A percentile compares a stretch with the other conserved stretches of the same genome.
phyloP scores from a whole-genome alignment of 2,888 invertebrate species.

The Argyresthia albistria region DNA sequence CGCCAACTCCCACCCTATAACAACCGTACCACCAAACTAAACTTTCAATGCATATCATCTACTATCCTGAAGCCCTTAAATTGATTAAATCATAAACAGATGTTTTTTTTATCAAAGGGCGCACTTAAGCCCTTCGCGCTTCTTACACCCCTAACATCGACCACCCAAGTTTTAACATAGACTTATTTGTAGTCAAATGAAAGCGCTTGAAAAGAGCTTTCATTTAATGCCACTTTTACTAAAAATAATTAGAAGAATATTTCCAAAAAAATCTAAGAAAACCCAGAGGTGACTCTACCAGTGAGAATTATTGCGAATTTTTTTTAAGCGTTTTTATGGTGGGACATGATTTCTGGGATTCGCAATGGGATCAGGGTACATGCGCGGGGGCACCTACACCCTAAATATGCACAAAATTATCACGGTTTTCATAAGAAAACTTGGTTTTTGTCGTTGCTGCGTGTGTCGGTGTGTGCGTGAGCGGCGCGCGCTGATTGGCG shows the following conservation, averaged over 20 bases:
- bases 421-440: conserved; percentile 41
- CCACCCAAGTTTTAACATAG: conserved; percentile 11
- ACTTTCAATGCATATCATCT: conserved; percentile 4
- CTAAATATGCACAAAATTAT: conserved; percentile 54
- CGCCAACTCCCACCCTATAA: conserved; percentile 24
- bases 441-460: conserved; percentile 31
- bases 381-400: conserved; percentile 45
- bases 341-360: neutral
- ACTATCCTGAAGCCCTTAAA: conserved; percentile 9
- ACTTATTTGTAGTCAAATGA: conserved; percentile 17
- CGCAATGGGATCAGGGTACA: conserved; percentile 12
- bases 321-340: conserved; percentile 22
- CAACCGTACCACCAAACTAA: conserved; percentile 21
- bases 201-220: conserved; percentile 23
- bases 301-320: conserved; percentile 42
- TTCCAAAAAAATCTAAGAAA: conserved; percentile 26
- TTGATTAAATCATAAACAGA: conserved; percentile 29
- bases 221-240: conserved; percentile 12
- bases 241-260: conserved; percentile 17
- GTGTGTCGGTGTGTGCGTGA: conserved; percentile 19
- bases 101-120: conserved; percentile 14
- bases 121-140: conserved; percentile 14
- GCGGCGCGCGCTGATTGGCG: conserved; percentile 46
- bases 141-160: conserved; percentile 11
- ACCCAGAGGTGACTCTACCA: conserved; percentile 16